phyloP scores from a whole-genome alignment of 2,797 vertebrate genomes.

The Lepilemur septentrionalis region DNA sequence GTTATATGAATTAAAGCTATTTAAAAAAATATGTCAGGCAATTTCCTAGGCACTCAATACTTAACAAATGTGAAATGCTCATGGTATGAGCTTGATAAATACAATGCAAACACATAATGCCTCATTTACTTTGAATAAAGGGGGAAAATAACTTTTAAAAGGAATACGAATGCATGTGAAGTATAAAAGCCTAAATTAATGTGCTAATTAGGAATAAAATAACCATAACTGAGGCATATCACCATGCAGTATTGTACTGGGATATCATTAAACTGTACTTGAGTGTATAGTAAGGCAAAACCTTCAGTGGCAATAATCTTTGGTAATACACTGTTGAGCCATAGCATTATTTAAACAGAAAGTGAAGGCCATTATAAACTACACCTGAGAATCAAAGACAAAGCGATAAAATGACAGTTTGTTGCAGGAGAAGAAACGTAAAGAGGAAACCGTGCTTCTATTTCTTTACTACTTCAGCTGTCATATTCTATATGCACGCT shows the following conservation, averaged over 20 bases:
- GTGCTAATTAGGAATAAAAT: constrained; percentile 76
- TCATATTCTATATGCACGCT: background rate
- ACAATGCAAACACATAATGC: constrained; percentile 66
- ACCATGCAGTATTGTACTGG: constrained; percentile 51
- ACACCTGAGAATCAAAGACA: constrained; percentile 60
- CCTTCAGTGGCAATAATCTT: constrained; percentile 60
- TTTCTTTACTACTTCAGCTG: background rate
- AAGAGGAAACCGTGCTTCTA: background rate
- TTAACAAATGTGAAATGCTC: constrained; percentile 37
- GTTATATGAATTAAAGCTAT: constrained; percentile 57
- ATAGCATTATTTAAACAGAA: constrained; percentile 65
- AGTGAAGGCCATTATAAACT: constrained; percentile 50
- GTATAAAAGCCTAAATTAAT: constrained; percentile 71
- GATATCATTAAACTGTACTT: constrained; percentile 68
- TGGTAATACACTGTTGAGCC: constrained; percentile 49
- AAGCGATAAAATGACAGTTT: constrained; percentile 13
- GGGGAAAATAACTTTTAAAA: constrained; percentile 58
- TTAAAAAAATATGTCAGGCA: background rate
- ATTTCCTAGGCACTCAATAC: constrained; percentile 43
- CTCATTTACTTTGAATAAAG: constrained; percentile 68
- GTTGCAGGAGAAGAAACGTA: background rate
- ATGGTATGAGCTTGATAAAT: constrained; percentile 62
- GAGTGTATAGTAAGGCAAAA: constrained; percentile 65
- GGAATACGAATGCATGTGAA: constrained; percentile 44
- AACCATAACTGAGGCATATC: constrained; percentile 65